Conservation (phyloP, 2,113 vertebrate genomes). For the Panthera uncia region DNA sequence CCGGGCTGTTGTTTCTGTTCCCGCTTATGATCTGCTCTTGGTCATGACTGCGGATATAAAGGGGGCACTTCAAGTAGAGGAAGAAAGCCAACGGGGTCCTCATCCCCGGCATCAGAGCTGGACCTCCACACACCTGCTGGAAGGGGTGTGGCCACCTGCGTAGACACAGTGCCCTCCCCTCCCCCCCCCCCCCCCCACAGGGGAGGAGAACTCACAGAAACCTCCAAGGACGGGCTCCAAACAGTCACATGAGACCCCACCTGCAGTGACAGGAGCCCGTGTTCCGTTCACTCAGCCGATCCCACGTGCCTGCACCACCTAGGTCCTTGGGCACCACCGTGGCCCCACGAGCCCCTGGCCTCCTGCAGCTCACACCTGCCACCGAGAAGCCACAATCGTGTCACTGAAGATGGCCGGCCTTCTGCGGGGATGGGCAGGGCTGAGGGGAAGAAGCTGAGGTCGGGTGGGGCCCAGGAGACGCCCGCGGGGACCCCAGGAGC, state of each 20-base stretch:
- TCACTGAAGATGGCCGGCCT: neutral
- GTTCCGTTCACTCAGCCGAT: neutral
- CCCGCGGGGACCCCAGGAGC: too few species aligned
- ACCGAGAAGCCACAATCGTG: neutral
- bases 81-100: neutral
- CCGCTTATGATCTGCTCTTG: neutral
- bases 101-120: neutral
- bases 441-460: neutral
- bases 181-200: neutral
- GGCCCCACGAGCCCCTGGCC: neutral
- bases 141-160: rapidly evolving
- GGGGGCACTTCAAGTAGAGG: neutral
- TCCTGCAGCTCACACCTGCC: neutral
- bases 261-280: neutral
- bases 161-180: rapidly evolving
- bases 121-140: neutral
- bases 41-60: neutral
- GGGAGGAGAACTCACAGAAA: neutral
- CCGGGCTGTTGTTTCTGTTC: neutral
- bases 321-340: neutral
- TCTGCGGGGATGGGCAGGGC: neutral
- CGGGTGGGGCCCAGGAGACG: too few species aligned
- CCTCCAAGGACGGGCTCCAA: neutral
- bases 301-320: too few species aligned
- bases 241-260: neutral